Evolutionary conservation across 1,140 invertebrate genomes (phyloP).

Genomic region (Anthonomus grandis): DNA sequence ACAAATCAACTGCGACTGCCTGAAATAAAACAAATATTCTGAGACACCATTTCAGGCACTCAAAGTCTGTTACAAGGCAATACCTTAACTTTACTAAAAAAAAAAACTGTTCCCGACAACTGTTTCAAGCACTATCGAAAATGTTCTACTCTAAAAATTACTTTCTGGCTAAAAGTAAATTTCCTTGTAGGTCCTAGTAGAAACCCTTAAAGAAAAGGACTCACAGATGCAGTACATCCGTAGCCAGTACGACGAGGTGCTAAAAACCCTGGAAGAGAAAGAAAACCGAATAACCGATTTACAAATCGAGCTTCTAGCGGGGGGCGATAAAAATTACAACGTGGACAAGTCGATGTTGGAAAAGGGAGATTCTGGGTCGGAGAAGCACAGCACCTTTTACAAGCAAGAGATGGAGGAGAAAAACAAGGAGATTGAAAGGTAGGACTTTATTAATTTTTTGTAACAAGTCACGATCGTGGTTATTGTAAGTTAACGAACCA

Average conservation of each 20-base stretch:
- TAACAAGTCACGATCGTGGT: too few relatives aligned
- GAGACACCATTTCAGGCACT: too few relatives aligned
- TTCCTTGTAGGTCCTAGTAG: conserved; percentile 39
- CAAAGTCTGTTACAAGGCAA: too few relatives aligned
- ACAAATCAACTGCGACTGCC: too few relatives aligned
- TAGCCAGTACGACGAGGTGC: conserved; percentile 33
- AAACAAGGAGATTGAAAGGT: conserved; percentile 56
- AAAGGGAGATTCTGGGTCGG: conserved; percentile 32
- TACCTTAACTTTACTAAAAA: not conserved
- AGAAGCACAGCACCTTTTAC: conserved; percentile 38
- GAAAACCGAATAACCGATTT: conserved; percentile 44
- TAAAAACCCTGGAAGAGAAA: conserved; percentile 37
- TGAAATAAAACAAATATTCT: too few relatives aligned
- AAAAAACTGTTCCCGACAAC: not conserved
- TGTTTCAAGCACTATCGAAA: too few relatives aligned
- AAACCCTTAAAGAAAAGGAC: conserved; percentile 43
- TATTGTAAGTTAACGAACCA: too few relatives aligned
- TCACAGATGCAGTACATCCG: conserved; percentile 38
- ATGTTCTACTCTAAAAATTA: too few relatives aligned
- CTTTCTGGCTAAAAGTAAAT: too few relatives aligned
- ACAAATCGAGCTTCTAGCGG: conserved; percentile 39
- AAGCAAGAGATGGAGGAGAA: conserved; percentile 50
- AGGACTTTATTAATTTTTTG: too few relatives aligned
- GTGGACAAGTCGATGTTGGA: conserved; percentile 18
- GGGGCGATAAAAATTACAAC: conserved; percentile 1